Evolutionary conservation across 2,888 invertebrate genomes (phyloP), one percentile per base, ranked within the genome.

Genomic region (Troides aeacus): DNA sequence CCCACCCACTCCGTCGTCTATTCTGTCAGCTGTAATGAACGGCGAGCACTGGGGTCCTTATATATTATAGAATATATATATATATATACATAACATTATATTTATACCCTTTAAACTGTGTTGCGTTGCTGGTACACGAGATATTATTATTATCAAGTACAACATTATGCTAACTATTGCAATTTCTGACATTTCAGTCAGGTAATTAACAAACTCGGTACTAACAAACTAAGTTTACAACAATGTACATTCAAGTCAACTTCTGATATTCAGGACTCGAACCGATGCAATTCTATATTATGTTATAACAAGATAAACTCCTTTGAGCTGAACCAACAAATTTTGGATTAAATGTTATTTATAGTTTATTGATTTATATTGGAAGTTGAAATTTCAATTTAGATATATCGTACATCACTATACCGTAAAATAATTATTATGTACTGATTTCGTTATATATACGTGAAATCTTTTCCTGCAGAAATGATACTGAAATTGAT

Each of bases 121-220:
- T 5, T 50, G 10, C 10, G 7, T 10, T 39, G 30, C 30, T 30
- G 3, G 30, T 30, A 50, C 17, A 50, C 15, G 50, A 50, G 50
- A 4, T 50, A 50, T 18, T 50, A 18, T 50, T 50, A 50, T 50
- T 17, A 3, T 50, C 3, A 50, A 15, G 50, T 50, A 50, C 18
- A 50, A 50, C 17, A 8, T 50, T 50, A 17, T 50, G 17, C 50
- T 17, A 50, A 17, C 50, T 17, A 50, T 50, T 15, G 50, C 50
- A 50, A 50, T 57, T 30, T 17, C 59, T 59, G 17, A 24, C 59
- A 24, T 62, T 63, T 15, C 24, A 62, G 15, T 18, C 12, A 39
- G 10, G 36, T 64, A 64, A 64, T 64, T 57, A 64, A 64, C 21
- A 57, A 64, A 64, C 15, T 57, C 56, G 8, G 64, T 56, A 64